phyloP scores from a whole-genome alignment of 2,113 vertebrate species.

The Riparia riparia region DNA sequence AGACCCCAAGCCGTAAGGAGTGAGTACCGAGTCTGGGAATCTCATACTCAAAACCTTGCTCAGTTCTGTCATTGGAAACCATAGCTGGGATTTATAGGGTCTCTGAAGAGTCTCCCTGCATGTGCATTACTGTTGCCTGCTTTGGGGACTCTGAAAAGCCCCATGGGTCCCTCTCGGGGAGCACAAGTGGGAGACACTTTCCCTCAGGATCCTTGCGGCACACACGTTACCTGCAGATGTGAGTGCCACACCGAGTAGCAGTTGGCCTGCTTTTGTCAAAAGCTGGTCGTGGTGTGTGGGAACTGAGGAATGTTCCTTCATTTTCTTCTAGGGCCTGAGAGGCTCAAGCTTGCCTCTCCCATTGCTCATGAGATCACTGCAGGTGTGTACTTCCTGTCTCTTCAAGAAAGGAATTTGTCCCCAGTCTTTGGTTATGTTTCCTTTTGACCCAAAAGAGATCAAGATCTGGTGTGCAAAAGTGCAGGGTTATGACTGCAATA shows the following conservation, averaged over 20 bases:
- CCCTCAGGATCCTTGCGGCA: not conserved
- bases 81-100: not conserved
- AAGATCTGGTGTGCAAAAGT: not conserved
- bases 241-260: not conserved
- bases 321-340: not conserved
- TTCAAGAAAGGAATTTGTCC: not conserved
- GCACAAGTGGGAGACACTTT: not conserved
- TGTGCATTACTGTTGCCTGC: not conserved
- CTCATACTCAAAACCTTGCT: not conserved
- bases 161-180: not conserved
- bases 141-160: not conserved
- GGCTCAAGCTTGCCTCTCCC: not conserved
- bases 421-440: not conserved
- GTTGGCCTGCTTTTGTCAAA: not conserved
- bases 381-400: not conserved
- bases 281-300: not conserved
- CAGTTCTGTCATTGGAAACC: not conserved
- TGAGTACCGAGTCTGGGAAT: not conserved
- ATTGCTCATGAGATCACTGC: fast-evolving
- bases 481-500: not conserved
- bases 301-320: not conserved
- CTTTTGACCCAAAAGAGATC: not conserved
- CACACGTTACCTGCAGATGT: fast-evolving
- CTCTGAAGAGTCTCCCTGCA: not conserved
- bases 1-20: not conserved